These are phyloP conservation scores for Aricia agestis DNA, from an alignment of 1,140 invertebrate species.

Conservation along the genomic window DNA sequence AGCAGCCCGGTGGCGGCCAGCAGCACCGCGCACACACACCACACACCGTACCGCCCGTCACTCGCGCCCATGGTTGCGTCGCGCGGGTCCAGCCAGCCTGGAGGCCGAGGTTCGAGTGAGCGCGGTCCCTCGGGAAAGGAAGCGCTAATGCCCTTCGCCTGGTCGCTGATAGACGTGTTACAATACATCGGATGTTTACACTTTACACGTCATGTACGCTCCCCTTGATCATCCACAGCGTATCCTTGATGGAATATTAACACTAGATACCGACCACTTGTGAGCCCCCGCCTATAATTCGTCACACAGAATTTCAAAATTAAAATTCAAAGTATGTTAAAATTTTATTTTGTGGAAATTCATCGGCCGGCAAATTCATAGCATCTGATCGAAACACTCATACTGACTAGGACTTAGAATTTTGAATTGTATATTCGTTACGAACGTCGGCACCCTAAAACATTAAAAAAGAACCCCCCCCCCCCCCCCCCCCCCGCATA, in stretches of 20 bases:
- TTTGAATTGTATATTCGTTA: too few relatives aligned
- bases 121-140: constrained; percentile 68
- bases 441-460: too few relatives aligned
- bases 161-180: constrained; percentile 65
- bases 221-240: constrained; percentile 15
- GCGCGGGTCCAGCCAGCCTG: background rate
- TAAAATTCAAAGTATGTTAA: too few relatives aligned
- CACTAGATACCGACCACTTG: background rate
- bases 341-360: too few relatives aligned
- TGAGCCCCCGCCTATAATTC: too few relatives aligned
- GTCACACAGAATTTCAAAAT: too few relatives aligned
- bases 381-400: too few relatives aligned
- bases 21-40: constrained; percentile 57
- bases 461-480: background rate
- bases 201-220: constrained; percentile 17
- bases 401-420: too few relatives aligned
- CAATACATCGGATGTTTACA: constrained; percentile 42
- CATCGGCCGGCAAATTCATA: too few relatives aligned
- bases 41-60: constrained; percentile 51
- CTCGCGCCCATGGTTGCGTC: constrained; percentile 30
- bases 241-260: constrained; percentile 3
- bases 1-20: constrained; percentile 51
- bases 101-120: constrained; percentile 18
- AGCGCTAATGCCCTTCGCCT: constrained; percentile 68
- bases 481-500: too few relatives aligned